Base-by-base conservation (phyloP, 2,888 invertebrate species). In the Tridacna gigas region DNA sequence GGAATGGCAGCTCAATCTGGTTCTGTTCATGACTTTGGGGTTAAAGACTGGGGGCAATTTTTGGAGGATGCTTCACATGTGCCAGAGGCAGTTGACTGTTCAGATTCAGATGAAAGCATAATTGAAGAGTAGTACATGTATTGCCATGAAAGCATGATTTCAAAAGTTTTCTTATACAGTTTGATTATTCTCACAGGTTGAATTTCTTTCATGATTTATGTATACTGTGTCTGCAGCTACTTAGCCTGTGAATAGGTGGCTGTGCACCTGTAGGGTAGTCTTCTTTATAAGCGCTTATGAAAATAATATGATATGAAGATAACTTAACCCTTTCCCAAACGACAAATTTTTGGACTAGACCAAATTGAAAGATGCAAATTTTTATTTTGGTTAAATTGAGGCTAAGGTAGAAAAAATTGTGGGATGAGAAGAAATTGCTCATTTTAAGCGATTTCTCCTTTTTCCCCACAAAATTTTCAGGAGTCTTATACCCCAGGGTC, bases 31-130 rank as follows among this genome's bases (percentile, higher is more conserved):
- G 28, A 37, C 25, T 69, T n/a, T 65, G 79, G 80, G 66, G 80
- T 84, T 25, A 28, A 47, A 75, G 26, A 84, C 51, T 80, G 80
- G 80, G 74, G 80, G 9, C 60, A 76, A 22, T 77, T 26, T 37
- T 18, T 84, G 9, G 56, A 65, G 20, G 80, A 84, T 75, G 83
- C 80, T 3, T 60, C 73, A 20, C 28, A 25, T 26, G 25, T 77
- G 1, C 82, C 74, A 13, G 77, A 81, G 56, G 9, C 74, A 13
- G 65, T 84, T 22, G 80, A 80, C 61, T 60, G n/a, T 1, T 84
- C 84, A 22, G 80, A 84, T n/a, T 65, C 73, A 26, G 77, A 75
- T 18, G 28, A 37, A 22, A 74, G 71, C 48, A 15, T 13, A 20
- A 22, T 71, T 47, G 71, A 71, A 25, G 71, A 71, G 22, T 71